Conservation (phyloP, 2,797 vertebrate genomes). For the Enteromius trimaculatus region DNA sequence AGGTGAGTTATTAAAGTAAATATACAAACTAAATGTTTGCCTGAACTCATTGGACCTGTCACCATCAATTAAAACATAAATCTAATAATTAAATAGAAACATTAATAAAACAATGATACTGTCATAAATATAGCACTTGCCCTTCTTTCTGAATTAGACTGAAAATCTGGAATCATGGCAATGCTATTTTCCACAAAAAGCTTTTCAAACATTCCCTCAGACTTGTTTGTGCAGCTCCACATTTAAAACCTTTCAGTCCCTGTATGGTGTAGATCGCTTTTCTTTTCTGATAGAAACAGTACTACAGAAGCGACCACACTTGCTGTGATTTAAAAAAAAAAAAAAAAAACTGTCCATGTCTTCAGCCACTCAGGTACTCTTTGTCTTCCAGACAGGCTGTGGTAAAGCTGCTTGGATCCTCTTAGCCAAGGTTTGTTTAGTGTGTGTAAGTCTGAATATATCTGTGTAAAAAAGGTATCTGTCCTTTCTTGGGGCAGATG, state of each 20-base stretch:
- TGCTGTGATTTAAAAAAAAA: not conserved
- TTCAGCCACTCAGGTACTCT: constrained; percentile 27
- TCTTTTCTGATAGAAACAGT: constrained; percentile 7
- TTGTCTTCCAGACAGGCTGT: constrained; percentile 34
- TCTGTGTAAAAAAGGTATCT: constrained; percentile 6
- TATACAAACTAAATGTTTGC: not conserved
- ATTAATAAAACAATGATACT: not conserved
- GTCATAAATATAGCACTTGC: not conserved
- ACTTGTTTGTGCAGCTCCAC: not conserved
- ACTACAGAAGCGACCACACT: not conserved
- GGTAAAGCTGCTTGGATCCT: constrained; percentile 33
- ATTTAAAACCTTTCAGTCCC: not conserved
- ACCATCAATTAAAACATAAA: not conserved
- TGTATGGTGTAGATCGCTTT: not conserved
- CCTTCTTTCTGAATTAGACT: not conserved
- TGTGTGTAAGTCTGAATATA: constrained; percentile 20
- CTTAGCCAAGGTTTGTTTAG: constrained; percentile 31
- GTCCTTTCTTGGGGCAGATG: not conserved
- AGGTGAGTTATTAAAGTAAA: not conserved
- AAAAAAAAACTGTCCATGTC: constrained; percentile 34
- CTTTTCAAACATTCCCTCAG: not conserved
- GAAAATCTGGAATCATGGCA: not conserved
- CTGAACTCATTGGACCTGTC: not conserved
- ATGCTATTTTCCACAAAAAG: not conserved
- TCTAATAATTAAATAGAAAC: not conserved